Percentiles rank a stretch among this genome's conserved stretches.
phyloP scores from a whole-genome alignment of 2,797 vertebrate species.

The Sebastes alutus region DNA sequence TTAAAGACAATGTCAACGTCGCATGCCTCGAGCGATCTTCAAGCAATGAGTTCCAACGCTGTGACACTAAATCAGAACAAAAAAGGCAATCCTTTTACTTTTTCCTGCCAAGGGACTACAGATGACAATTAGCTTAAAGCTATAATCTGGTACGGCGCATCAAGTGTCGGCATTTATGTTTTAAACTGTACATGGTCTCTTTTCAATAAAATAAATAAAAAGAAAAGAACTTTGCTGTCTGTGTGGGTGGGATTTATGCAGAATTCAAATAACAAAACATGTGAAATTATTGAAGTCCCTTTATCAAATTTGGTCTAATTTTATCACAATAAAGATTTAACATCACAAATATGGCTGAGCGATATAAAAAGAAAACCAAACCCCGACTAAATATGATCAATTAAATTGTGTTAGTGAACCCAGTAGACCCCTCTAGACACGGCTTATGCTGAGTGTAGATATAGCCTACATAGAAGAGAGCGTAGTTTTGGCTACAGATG shows the following conservation, averaged over 20 bases:
- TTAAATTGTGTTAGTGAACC: not conserved
- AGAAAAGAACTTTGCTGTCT: not conserved
- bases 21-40: not conserved
- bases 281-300: not conserved
- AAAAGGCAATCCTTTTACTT: not conserved
- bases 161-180: not conserved
- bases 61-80: not conserved
- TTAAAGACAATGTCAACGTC: not conserved
- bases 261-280: not conserved
- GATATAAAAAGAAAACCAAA: not conserved
- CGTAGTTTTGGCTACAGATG: not conserved
- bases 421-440: not conserved
- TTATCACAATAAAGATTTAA: not conserved
- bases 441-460: conserved; percentile 13
- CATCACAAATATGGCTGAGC: not conserved
- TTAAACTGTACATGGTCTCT: not conserved
- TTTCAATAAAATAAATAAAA: not conserved
- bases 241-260: not conserved
- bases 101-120: not conserved
- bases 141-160: not conserved
- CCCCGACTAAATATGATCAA: not conserved
- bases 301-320: not conserved
- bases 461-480: not conserved
- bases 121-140: not conserved
- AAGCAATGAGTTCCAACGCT: not conserved